A percentile compares a stretch with the other conserved stretches of the same genome.
Evolutionary conservation across 1,140 invertebrate species (phyloP).

Genomic region (Diachasmimorpha longicaudata): DNA sequence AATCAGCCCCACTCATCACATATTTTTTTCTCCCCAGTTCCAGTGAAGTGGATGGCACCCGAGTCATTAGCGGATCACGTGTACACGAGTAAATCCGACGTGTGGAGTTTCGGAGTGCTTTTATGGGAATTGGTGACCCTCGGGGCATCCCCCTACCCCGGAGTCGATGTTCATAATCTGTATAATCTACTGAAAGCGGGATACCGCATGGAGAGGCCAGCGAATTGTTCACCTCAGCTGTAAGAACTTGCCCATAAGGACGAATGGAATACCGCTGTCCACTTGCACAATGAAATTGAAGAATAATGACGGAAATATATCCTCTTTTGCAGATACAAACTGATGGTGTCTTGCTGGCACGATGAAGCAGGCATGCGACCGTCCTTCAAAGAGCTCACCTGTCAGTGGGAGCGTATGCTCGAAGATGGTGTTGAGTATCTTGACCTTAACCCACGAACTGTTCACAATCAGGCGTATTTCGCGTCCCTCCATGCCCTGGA

Average conservation of each 20-base stretch:
- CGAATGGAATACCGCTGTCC: too few relatives aligned
- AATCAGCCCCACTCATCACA: not conserved
- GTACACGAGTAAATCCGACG: slow-evolving; percentile 88
- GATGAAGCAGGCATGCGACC: slow-evolving; percentile 76
- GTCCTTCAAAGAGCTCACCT: slow-evolving; percentile 74
- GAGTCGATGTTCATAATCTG: slow-evolving; percentile 78
- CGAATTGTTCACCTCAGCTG: slow-evolving; percentile 82
- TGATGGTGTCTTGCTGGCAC: slow-evolving; percentile 84
- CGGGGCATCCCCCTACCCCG: slow-evolving; percentile 80
- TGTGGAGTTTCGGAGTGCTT: slow-evolving; percentile 90
- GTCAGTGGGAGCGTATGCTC: slow-evolving; percentile 71
- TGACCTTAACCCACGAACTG: slow-evolving; percentile 68
- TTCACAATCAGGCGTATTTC: slow-evolving; percentile 70
- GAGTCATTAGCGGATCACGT: slow-evolving; percentile 87
- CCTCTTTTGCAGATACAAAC: slow-evolving; percentile 67
- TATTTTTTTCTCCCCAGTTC: slow-evolving; percentile 61
- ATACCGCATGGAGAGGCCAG: slow-evolving; percentile 82
- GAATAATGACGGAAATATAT: not conserved
- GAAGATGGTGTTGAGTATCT: slow-evolving; percentile 77
- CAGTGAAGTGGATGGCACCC: slow-evolving; percentile 88
- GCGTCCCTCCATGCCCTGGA: slow-evolving; percentile 45
- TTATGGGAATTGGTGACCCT: slow-evolving; percentile 90
- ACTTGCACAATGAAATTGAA: not conserved
- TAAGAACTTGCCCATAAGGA: slow-evolving; percentile 57
- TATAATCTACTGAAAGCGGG: slow-evolving; percentile 78